Conservation (phyloP, 2,888 invertebrate genomes). For the Aricia artaxerxes region DNA sequence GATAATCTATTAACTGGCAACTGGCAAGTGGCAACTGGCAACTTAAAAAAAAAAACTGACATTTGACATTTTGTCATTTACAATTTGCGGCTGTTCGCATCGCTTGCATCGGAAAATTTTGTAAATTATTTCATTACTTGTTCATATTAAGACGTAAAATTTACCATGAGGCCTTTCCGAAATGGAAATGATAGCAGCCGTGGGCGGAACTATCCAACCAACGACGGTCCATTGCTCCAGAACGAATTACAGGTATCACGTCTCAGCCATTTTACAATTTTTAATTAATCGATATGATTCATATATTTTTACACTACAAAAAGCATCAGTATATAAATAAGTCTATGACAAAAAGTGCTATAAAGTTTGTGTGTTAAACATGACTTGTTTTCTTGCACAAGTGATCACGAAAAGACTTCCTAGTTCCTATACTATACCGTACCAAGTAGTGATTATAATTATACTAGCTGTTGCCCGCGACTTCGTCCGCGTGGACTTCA, state of each 20-base stretch:
- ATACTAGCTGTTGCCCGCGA: too few relatives aligned
- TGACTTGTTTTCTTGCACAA: background rate
- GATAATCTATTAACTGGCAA: too few relatives aligned
- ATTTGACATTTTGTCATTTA: too few relatives aligned
- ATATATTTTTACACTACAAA: background rate
- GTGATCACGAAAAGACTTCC: too few relatives aligned
- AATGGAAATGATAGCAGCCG: slow-evolving; percentile 13
- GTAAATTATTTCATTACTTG: background rate
- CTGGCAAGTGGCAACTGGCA: too few relatives aligned
- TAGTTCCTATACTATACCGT: too few relatives aligned
- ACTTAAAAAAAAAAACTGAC: too few relatives aligned
- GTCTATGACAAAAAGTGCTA: background rate
- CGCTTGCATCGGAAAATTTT: background rate
- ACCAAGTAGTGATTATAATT: too few relatives aligned
- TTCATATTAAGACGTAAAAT: background rate
- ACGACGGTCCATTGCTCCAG: background rate
- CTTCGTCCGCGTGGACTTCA: too few relatives aligned
- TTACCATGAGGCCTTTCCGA: slow-evolving; percentile 3
- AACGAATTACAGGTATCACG: background rate
- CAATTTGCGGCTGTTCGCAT: too few relatives aligned
- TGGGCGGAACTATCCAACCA: background rate
- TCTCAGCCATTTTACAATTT: slow-evolving; percentile 4
- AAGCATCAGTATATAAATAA: too few relatives aligned
- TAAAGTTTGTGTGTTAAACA: background rate
- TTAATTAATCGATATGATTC: background rate